A percentile compares a stretch with the other conserved stretches of the same genome.
phyloP scores from a whole-genome alignment of 2,888 invertebrate species.

The Polydrusus pterygomalis region DNA sequence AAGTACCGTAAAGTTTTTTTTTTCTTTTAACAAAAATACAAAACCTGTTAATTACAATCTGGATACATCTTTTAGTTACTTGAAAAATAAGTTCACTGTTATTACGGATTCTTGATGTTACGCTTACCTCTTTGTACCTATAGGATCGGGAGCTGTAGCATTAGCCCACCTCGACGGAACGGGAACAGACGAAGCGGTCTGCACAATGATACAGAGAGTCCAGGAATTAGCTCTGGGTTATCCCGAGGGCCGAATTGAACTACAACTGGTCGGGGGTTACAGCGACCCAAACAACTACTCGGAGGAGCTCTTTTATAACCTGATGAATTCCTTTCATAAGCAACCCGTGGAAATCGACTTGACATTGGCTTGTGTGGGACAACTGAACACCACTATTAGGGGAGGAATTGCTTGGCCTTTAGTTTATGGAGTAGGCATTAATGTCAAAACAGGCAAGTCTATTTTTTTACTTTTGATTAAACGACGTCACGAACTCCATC shows the following conservation, averaged over 20 bases:
- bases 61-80: no score
- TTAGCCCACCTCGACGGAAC: conserved; percentile 89
- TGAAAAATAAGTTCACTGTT: no score
- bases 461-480: no score
- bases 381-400: conserved; percentile 89
- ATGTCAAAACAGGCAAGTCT: conserved; percentile 83
- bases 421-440: conserved; percentile 91
- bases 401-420: conserved; percentile 89
- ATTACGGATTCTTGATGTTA: no score
- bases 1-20: no score
- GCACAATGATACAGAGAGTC: conserved; percentile 86
- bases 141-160: conserved; percentile 88
- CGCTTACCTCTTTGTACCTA: background rate
- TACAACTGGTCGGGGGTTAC: conserved; percentile 94
- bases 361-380: conserved; percentile 92
- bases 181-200: conserved; percentile 87
- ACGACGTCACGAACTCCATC: no score
- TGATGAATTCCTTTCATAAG: conserved; percentile 93
- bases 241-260: conserved; percentile 83
- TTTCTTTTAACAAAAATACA: no score
- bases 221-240: conserved; percentile 89
- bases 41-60: no score
- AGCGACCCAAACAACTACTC: conserved; percentile 90
- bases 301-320: conserved; percentile 90
- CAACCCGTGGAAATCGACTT: conserved; percentile 91